Conservation (phyloP, 1,140 invertebrate species). For the Sitodiplosis mosellana region DNA sequence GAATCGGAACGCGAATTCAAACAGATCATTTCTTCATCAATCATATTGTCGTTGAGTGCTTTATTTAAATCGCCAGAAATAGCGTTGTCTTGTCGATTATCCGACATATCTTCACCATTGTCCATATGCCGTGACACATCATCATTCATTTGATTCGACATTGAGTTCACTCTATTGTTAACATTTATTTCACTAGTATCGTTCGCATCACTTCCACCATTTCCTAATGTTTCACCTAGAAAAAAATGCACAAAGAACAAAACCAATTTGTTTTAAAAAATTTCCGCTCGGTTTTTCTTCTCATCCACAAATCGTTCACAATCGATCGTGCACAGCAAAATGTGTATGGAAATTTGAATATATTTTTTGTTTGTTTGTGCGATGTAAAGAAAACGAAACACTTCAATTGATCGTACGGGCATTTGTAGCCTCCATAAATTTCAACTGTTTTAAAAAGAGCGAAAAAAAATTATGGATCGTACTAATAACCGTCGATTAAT, state of each 20-base stretch:
- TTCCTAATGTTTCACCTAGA: neutral
- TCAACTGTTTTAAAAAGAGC: too few relatives aligned
- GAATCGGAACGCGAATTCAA: constrained; percentile 18
- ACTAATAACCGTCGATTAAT: too few relatives aligned
- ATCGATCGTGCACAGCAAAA: too few relatives aligned
- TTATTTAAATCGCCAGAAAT: constrained; percentile 2
- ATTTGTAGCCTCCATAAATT: too few relatives aligned
- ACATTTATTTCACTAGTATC: constrained; percentile 1
- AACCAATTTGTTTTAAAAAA: neutral
- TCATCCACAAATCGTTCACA: too few relatives aligned
- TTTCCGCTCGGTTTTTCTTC: too few relatives aligned
- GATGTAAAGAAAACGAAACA: too few relatives aligned
- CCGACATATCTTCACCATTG: neutral
- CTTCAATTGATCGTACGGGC: too few relatives aligned
- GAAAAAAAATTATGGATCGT: too few relatives aligned
- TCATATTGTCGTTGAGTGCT: constrained; percentile 20
- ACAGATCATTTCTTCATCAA: constrained; percentile 20
- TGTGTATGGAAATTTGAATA: too few relatives aligned
- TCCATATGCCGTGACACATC: neutral
- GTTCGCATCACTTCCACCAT: neutral
- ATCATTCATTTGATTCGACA: neutral
- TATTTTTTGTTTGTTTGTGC: too few relatives aligned
- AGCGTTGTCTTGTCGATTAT: neutral
- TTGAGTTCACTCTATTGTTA: neutral
- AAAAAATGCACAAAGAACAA: too few relatives aligned